Evolutionary conservation across 1,140 invertebrate genomes (phyloP), one percentile per base, ranked within the genome.

Genomic region (Aethina tumida): DNA sequence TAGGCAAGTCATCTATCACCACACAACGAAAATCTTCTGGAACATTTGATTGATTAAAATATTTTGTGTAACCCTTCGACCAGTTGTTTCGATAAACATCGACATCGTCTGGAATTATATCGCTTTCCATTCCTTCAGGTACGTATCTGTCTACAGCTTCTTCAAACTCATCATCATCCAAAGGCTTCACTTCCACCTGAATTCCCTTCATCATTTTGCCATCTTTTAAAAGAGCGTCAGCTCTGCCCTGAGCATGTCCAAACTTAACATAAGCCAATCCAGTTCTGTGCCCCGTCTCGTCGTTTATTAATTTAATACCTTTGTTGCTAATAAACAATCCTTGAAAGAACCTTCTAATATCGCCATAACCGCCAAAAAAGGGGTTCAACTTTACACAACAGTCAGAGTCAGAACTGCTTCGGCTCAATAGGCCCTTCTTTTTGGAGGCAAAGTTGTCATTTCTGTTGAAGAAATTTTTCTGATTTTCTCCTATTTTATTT

Each of bases 261-360:
- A 94, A 93, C 47, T 78, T 74, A 1, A 94, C 73, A 53, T 77
- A 89, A 6, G 80, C 86, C 14, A 81, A 76, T 1, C 88, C 88
- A 0, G 78, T 81, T 6, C 82, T 70, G 16, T 78, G 74, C 0
- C 90, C 88, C 44, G 78, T 71, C 8, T 75, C 73, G 47, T 91
- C 82, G 53, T 81, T 85, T 5, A 88, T 77, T 46, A 94, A 69
- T 61, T 92, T 92, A 18, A 95, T 74, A 3, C 87, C 84, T 52
- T 84, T 80, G 41, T 81, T 81, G 6, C 80, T 75, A 22, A 94
- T 86, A 50, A 77, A 75, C 32, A 81, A 71, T 5, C 77, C 77
- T 4, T 74, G 69, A 56, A 95, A 93, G 41, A 91, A 83, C 33
- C 80, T 73, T 7, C 85, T 66, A 0, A 95, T 64, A 52, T 92